Percentiles rank a stretch among this genome's conserved stretches.
Evolutionary conservation across 2,113 vertebrate genomes (phyloP).

Genomic region (Thunnus thynnus): DNA sequence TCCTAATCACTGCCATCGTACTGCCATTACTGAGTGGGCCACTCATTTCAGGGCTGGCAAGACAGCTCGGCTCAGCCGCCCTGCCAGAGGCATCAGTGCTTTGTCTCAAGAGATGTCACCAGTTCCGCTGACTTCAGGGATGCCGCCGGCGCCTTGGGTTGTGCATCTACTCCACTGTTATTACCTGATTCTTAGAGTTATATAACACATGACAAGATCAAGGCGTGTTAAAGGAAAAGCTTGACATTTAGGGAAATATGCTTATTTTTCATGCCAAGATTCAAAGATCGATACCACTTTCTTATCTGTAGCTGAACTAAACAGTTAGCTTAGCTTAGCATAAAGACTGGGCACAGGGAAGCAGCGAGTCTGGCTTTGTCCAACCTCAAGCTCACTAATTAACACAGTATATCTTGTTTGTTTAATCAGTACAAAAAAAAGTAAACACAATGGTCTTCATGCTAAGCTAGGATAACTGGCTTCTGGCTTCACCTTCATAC

Average conservation of each 20-base stretch:
- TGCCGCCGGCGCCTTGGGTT: slow-evolving; percentile 3
- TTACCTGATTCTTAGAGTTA: background rate
- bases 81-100: slow-evolving; percentile 57
- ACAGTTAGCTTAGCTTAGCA: background rate
- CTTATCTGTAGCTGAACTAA: background rate
- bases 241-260: background rate
- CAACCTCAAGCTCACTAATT: background rate
- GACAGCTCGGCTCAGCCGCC: slow-evolving; percentile 39
- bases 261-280: too few species aligned
- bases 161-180: background rate
- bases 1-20: slow-evolving; percentile 65
- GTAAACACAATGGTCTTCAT: background rate
- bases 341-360: background rate
- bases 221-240: background rate
- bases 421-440: background rate
- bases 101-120: slow-evolving; percentile 61
- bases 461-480: background rate
- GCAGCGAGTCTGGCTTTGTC: background rate
- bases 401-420: background rate
- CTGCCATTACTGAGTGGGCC: slow-evolving; percentile 66
- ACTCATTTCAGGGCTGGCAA: slow-evolving; percentile 64
- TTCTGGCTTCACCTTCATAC: background rate
- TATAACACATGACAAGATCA: background rate
- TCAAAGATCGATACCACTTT: background rate
- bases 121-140: slow-evolving; percentile 35